A percentile compares a stretch with the other conserved stretches of the same genome.
Conservation (phyloP, 1,140 invertebrate genomes). For the Zaprionus camerounensis region DNA sequence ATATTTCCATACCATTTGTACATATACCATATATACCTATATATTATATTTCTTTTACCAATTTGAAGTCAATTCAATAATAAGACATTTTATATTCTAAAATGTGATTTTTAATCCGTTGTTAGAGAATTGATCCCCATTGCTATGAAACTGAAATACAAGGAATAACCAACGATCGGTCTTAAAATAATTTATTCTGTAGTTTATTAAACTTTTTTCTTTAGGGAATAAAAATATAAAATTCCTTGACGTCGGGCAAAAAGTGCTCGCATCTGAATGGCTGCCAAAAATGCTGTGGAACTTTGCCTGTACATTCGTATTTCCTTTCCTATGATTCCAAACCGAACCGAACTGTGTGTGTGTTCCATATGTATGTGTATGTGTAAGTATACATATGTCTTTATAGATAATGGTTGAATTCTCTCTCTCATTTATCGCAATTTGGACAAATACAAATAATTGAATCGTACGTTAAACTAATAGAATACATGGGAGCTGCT, state of each 20-base stretch:
- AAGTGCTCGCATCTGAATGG: conserved; percentile 78
- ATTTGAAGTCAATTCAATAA: background rate
- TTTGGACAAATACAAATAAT: conserved; percentile 41
- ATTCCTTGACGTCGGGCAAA: conserved; percentile 79
- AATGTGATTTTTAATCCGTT: background rate
- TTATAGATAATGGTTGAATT: conserved; percentile 10
- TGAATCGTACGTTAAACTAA: conserved; percentile 46
- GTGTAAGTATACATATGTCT: background rate
- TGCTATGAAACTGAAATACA: background rate
- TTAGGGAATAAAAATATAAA: conserved; percentile 84
- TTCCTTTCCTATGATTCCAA: conserved; percentile 36
- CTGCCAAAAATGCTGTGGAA: conserved; percentile 82
- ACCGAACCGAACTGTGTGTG: conserved; percentile 25
- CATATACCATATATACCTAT: background rate
- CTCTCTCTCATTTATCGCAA: background rate
- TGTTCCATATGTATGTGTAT: conserved; percentile 8
- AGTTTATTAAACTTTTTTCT: conserved; percentile 83
- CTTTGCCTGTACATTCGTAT: conserved; percentile 74
- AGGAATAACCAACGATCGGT: conserved; percentile 2
- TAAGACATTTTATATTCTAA: background rate
- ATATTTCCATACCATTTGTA: conserved; percentile 14
- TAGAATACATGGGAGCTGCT: conserved; percentile 61
- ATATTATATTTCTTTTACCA: conserved; percentile 6
- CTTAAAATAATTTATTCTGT: conserved; percentile 70
- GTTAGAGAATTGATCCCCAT: background rate